Base-by-base conservation (phyloP, 2,888 invertebrate genomes). In the Cephus pygmeus region DNA sequence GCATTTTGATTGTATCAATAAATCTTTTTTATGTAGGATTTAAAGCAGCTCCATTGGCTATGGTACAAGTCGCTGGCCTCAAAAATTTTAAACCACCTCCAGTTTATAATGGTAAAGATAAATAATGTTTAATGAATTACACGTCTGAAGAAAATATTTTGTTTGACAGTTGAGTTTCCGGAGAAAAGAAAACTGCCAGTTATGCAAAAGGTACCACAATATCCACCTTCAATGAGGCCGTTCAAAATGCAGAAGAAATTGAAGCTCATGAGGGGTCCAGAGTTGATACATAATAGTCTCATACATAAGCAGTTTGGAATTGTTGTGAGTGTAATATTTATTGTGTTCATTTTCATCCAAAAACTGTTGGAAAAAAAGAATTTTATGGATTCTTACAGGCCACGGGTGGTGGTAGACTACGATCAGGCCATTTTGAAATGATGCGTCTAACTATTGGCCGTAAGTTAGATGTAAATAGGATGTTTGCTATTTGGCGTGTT, bases 401-500 rank as follows among this genome's bases (percentile, higher is more conserved):
- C 12, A 92, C 94, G 23, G 93, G 94, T 33, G 99, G 98, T 76
- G 98, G 98, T 1, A 94, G 97, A 83, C 87, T 99, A 85, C 93
- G 93, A 79, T 93, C 93, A 90, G 95, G 95, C 73, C 98, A 99
- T 91, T 95, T 97, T 90, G 98, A 99, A 92, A 96, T 97, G 95
- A 94, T 97, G 35, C 95, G 99, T 89, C 91, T 96, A 69, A 92
- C 93, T 1, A 91, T 99, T 36, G 95, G 96, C 78, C 93, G 96
- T 75, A 95, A 96, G 87, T 93, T 99, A 87, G 96, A 98, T 85
- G 92, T 93, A 33, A 94, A 93, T 82, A 94, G 95, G 86, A 97
- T 97, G 96, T 99, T 99, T 93, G 98, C 98, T 0, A 93, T 97
- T 40, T 99, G 99, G 98, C 93, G 99, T 85, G 93, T 99, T 0